Base-by-base conservation (phyloP, 2,113 vertebrate species). In the Rhizomys pruinosus region DNA sequence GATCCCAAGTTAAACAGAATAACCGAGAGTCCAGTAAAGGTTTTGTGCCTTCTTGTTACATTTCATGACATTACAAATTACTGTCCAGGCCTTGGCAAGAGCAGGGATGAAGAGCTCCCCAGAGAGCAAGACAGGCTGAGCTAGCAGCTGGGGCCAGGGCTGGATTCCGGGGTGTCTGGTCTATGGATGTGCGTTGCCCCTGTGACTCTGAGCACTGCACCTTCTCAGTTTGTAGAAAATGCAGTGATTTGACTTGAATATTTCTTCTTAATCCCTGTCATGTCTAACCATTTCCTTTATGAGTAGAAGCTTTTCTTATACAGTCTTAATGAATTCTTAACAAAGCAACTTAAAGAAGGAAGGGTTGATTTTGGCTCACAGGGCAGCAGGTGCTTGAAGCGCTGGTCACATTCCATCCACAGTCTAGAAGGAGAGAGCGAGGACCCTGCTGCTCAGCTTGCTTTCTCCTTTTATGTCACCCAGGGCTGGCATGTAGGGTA, bases 1-100 rank as follows among this genome's bases (percentile, higher is more conserved):
- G 37, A 87, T 71, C 15, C 63, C 89, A 57, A 20, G 12, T 90
- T 13, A 84, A 89, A 90, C 78, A n/a, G 34, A 63, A 76, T 92
- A 84, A 69, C 25, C 29, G 64, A 47, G n/a, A 72, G 34, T 52
- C 71, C 63, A 89, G n/a, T 29, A 64, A 95, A 93, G 52, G 27
- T 79, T 89, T 89, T 71, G 16, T 61, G 61, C 42, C 57, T 88
- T 57, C 63, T 73, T 20, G 2, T 78, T 20, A 81, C 52, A 34
- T 63, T 42, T 2, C 9, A 1, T 25, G 57, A 73, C n/a, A 7
- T 80, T 73, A 17, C 55, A 44, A 6, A 47, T 77, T 8, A 39
- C n/a, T 22, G 42, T 55, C 55, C 32, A 16, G 69, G 10, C 57
- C 78, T 84, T 64, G 77, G 81, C 32, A 78, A 57, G 23, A 76